Evolutionary conservation across 1,140 invertebrate genomes (phyloP).

Genomic region (Anthonomus grandis): DNA sequence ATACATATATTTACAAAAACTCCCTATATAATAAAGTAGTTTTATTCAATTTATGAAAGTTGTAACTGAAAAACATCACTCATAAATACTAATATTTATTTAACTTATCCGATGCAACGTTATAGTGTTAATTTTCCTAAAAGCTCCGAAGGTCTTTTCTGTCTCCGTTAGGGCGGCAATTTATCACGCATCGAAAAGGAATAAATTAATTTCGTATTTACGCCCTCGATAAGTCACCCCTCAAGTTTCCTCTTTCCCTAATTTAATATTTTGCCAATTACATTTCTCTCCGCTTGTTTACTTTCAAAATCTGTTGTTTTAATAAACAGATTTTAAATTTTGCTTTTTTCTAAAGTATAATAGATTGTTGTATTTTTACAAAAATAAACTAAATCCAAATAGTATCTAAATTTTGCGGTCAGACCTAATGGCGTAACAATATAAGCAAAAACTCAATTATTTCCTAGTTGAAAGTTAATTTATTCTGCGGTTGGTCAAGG

Average conservation of each 20-base stretch:
- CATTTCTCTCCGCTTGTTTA: slow-evolving; percentile 1
- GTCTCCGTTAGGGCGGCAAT: neutral
- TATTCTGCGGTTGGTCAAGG: slow-evolving; percentile 14
- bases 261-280: slow-evolving; percentile 16
- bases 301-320: neutral
- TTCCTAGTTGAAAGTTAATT: slow-evolving; percentile 19
- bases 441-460: slow-evolving; percentile 10
- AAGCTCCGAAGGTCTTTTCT: neutral
- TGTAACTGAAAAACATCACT: too few relatives aligned
- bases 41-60: too few relatives aligned
- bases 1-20: too few relatives aligned
- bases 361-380: too few relatives aligned
- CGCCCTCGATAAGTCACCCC: slow-evolving; percentile 17
- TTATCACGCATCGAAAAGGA: slow-evolving; percentile 15
- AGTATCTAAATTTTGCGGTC: too few relatives aligned
- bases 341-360: too few relatives aligned
- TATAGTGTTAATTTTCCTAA: slow-evolving; percentile 8
- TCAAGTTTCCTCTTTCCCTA: neutral
- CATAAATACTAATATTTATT: too few relatives aligned
- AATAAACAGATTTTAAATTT: too few relatives aligned
- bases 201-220: slow-evolving; percentile 19
- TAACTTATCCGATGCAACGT: too few relatives aligned
- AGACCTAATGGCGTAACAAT: too few relatives aligned
- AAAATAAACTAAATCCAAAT: too few relatives aligned
- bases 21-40: too few relatives aligned